These are phyloP conservation scores for Olivierus martensii DNA, from an alignment of 1,140 invertebrate genomes.

Conservation along the genomic window DNA sequence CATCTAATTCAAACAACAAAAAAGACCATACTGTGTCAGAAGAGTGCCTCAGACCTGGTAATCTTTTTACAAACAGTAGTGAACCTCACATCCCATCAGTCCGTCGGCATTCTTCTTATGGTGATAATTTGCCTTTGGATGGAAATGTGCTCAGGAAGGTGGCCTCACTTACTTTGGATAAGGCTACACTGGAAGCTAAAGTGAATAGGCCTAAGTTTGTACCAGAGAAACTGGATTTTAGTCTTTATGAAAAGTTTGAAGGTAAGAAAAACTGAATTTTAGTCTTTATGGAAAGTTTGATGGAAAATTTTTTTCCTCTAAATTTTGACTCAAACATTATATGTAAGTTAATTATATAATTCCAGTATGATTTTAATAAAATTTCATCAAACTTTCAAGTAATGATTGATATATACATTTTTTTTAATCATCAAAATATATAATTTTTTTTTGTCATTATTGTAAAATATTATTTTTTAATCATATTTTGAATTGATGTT, in stretches of 20 bases:
- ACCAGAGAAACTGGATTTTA: conserved; percentile 68
- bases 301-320: too few species aligned
- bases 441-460: too few species aligned
- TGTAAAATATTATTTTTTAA: too few species aligned
- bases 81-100: not conserved
- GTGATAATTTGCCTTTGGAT: conserved; percentile 34
- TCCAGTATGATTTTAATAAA: too few species aligned
- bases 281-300: conserved; percentile 73
- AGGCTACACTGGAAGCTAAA: conserved; percentile 42
- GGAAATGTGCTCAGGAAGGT: conserved; percentile 64
- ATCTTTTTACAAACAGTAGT: conserved; percentile 2
- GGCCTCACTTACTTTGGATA: conserved; percentile 60
- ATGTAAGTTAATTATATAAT: too few species aligned
- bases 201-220: conserved; percentile 54
- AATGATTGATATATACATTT: too few species aligned
- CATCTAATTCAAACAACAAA: not conserved
- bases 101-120: conserved; percentile 34
- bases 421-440: too few species aligned
- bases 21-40: conserved; percentile 6
- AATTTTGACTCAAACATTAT: too few species aligned
- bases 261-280: conserved; percentile 70
- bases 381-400: too few species aligned
- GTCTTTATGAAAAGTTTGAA: conserved; percentile 75
- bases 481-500: too few species aligned
- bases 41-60: conserved; percentile 9